Evolutionary conservation across 2,797 vertebrate species (phyloP).

Genomic region (Pseudochaenichthys georgianus): DNA sequence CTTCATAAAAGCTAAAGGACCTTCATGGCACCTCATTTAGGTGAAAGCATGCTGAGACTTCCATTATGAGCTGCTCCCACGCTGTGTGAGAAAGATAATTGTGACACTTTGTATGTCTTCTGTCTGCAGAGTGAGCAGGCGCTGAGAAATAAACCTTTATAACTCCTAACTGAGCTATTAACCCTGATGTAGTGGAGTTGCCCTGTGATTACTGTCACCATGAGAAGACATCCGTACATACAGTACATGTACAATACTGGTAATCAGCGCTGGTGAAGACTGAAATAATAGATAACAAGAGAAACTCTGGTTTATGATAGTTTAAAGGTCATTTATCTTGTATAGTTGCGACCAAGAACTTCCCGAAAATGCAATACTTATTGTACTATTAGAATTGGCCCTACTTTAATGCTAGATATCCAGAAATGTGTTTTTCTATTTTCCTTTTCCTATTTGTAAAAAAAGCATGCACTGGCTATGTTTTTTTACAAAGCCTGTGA

Average conservation of each 20-base stretch:
- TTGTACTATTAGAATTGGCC: no score
- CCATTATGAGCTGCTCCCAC: conserved; percentile 36
- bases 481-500: neutral
- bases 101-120: conserved; percentile 12
- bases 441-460: neutral
- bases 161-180: no score
- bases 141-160: no score
- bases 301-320: neutral
- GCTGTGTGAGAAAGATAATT: conserved; percentile 22
- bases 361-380: no score
- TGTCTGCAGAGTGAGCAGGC: conserved; percentile 9
- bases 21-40: conserved; percentile 17
- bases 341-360: neutral
- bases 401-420: neutral
- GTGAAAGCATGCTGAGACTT: conserved; percentile 6
- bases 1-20: conserved; percentile 1
- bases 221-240: no score
- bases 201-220: no score
- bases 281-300: neutral
- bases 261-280: neutral
- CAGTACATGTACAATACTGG: neutral
- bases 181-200: no score
- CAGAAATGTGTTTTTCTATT: conserved; percentile 1
- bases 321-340: neutral
- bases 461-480: neutral